Percentiles rank a stretch among this genome's conserved stretches.
Conservation (phyloP, 2,888 invertebrate species). For the Yponomeuta malinellus region DNA sequence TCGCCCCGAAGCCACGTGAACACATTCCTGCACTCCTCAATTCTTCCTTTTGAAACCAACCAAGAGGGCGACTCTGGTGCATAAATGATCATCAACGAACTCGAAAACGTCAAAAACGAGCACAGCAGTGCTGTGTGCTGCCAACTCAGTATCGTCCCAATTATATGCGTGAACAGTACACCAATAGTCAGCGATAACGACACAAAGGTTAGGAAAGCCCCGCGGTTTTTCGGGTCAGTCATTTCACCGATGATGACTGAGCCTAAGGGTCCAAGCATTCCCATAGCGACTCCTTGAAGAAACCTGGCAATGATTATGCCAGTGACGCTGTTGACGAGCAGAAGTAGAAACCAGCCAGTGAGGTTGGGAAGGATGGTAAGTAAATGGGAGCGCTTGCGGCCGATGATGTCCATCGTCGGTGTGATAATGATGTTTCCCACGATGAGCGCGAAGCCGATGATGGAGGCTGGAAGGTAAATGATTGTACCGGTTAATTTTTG, state of each 20-base stretch:
- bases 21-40: slow-evolving; percentile 71
- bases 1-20: slow-evolving; percentile 76
- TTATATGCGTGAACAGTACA: slow-evolving; percentile 75
- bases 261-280: slow-evolving; percentile 71
- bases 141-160: slow-evolving; percentile 79
- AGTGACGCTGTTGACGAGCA: slow-evolving; percentile 57
- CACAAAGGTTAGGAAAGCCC: slow-evolving; percentile 76
- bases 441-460: slow-evolving; percentile 76
- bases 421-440: slow-evolving; percentile 76
- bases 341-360: slow-evolving; percentile 76
- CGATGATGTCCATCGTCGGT: slow-evolving; percentile 70
- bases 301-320: slow-evolving; percentile 70
- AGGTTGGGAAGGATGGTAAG: slow-evolving; percentile 71
- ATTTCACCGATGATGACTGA: slow-evolving; percentile 77
- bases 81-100: slow-evolving; percentile 68
- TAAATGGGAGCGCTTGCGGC: slow-evolving; percentile 73
- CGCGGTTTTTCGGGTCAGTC: slow-evolving; percentile 76
- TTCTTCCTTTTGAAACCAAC: slow-evolving; percentile 76
- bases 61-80: slow-evolving; percentile 81
- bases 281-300: slow-evolving; percentile 71
- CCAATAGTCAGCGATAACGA: slow-evolving; percentile 78
- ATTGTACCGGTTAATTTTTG: background rate
- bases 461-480: slow-evolving; percentile 62
- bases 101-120: slow-evolving; percentile 64
- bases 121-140: slow-evolving; percentile 71